Base-by-base conservation (phyloP, 2,888 invertebrate species). In the Flabesymbios commensalis region DNA sequence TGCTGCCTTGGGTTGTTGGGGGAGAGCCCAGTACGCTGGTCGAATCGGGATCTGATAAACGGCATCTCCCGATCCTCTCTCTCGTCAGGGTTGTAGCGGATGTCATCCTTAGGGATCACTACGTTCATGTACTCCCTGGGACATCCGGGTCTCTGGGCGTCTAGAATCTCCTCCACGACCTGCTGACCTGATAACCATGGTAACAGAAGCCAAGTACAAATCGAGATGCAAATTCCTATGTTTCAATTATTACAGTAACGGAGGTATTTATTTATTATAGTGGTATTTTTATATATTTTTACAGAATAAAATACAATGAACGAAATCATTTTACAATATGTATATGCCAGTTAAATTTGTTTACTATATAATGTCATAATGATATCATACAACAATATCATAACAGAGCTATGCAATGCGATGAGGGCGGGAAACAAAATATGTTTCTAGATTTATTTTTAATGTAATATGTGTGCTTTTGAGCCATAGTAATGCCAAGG, bases 61-160 rank as follows among this genome's bases (percentile, higher is more conserved):
- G 88, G 88, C 83, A 87, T 83, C 69, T 81, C 69, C n/a, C 72
- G 60, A 39, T 71, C 70, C 0, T 69, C 72, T 19, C 65, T 64
- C 3, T 66, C 61, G 7, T 72, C 75, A 0, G 79, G 78, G 22
- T 75, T 77, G 33, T 74, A 73, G 62, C 81, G 85, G 17, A 65
- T 69, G 72, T 87, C 86, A 26, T 75, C 73, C 52, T 79, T 67
- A 1, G 87, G 86, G 49, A 88, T 85, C 1, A 77, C 68, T 49
- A 88, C 85, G 70, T 87, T 87, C 70, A 87, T 85, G 73, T 87
- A 88, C 75, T 87, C 87, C 0, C 86, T 86, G 7, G 87, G 87
- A 78, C 87, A 88, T 17, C 86, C 86, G n/a, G 87, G 83, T 69
- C 86, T 78, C 74, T 87, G 87, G 1, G 87, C 85, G 78, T 88